phyloP scores from a whole-genome alignment of 2,888 invertebrate species.

The Frankliniella intonsa region DNA sequence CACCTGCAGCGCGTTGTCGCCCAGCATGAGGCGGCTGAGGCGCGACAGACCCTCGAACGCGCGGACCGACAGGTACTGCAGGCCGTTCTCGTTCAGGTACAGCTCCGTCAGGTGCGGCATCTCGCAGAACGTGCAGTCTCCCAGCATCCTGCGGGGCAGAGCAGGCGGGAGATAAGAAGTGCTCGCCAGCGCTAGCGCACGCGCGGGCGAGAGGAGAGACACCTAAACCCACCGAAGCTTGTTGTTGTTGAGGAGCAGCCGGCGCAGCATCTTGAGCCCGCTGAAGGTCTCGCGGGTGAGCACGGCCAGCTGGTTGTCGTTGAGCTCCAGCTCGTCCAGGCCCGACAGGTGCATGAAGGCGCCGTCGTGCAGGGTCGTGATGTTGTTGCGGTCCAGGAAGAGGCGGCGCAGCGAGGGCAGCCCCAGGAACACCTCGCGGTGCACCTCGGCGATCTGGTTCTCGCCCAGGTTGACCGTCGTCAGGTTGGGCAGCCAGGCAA shows the following conservation, averaged over 20 bases:
- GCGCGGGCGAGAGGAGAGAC: too few species aligned
- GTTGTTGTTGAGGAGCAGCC: constrained; percentile 70
- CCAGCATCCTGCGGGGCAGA: constrained; percentile 55
- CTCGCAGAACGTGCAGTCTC: constrained; percentile 74
- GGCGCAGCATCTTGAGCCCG: constrained; percentile 67
- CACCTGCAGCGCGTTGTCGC: constrained; percentile 68
- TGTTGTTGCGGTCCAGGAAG: constrained; percentile 77
- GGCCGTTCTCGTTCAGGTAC: constrained; percentile 53
- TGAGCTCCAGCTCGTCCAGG: constrained; percentile 74
- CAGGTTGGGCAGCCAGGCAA: constrained; percentile 67
- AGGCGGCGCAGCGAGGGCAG: constrained; percentile 68
- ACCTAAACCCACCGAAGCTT: constrained; percentile 50
- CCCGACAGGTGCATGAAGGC: constrained; percentile 71
- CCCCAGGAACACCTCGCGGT: constrained; percentile 66
- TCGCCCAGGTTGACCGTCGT: constrained; percentile 66
- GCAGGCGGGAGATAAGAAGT: background rate
- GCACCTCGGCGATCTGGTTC: constrained; percentile 70
- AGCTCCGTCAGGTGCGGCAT: constrained; percentile 68
- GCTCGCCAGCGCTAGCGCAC: background rate
- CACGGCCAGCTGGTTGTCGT: constrained; percentile 68
- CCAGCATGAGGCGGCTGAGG: constrained; percentile 65
- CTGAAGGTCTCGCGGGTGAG: constrained; percentile 72
- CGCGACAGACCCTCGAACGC: constrained; percentile 72
- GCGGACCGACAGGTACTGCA: constrained; percentile 65
- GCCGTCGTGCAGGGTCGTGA: constrained; percentile 77